phyloP scores from a whole-genome alignment of 1,140 invertebrate species.

The Atta colombica region DNA sequence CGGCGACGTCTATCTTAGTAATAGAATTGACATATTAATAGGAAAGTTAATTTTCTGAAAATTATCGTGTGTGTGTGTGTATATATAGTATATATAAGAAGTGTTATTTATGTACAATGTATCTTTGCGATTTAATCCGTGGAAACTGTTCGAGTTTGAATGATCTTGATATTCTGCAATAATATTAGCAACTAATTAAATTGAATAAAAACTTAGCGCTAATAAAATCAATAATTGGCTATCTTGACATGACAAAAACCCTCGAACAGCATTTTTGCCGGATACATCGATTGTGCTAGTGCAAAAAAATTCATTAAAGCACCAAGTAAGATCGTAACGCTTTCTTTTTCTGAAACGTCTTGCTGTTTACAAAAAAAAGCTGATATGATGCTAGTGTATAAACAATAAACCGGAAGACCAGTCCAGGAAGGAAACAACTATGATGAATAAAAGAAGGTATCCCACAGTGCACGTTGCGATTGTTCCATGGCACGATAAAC shows the following conservation, averaged over 20 bases:
- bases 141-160: background rate
- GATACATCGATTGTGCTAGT: background rate
- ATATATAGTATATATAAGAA: too few relatives aligned
- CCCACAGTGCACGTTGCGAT: background rate
- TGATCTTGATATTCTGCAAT: background rate
- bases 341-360: background rate
- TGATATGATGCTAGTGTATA: background rate
- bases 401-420: constrained; percentile 5
- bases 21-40: background rate
- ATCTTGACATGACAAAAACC: background rate
- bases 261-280: background rate
- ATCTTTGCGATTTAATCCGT: background rate
- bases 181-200: background rate
- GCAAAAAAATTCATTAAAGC: constrained; percentile 22
- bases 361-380: background rate
- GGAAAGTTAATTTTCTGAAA: background rate
- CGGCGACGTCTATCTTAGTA: constrained; percentile 7
- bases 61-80: background rate
- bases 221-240: background rate
- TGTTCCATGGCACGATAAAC: constrained; percentile 8
- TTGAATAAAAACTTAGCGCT: background rate
- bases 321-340: too few relatives aligned
- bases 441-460: constrained; percentile 19
- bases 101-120: background rate
- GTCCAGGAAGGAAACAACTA: background rate